Percentiles rank a stretch among this genome's conserved stretches.
Evolutionary conservation across 1,140 invertebrate genomes (phyloP).

Genomic region (Xylocopa sonorina): DNA sequence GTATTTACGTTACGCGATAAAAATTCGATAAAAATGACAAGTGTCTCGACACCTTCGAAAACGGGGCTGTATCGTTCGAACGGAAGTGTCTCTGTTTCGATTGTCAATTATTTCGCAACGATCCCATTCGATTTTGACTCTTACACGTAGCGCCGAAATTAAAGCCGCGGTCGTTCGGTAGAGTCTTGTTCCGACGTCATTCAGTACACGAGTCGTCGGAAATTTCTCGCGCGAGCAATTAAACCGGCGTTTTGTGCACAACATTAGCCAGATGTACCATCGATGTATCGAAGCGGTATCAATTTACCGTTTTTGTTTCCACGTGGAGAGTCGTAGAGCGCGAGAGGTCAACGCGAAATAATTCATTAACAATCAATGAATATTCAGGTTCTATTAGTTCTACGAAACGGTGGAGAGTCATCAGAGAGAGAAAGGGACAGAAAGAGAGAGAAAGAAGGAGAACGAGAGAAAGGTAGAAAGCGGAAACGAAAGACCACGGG

Average conservation of each 20-base stretch:
- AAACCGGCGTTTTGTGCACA: constrained; percentile 32
- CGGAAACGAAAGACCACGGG: background rate
- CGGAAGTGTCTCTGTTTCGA: background rate
- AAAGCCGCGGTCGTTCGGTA: constrained; percentile 15
- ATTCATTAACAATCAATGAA: constrained; percentile 68
- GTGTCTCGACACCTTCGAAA: too few species aligned
- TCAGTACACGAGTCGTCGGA: constrained; percentile 2
- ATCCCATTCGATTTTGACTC: background rate
- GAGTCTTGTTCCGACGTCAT: constrained; percentile 3
- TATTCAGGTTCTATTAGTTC: constrained; percentile 58
- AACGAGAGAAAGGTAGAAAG: too few species aligned
- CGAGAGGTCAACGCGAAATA: constrained; percentile 35
- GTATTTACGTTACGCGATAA: background rate
- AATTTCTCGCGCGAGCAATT: constrained; percentile 47
- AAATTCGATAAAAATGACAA: background rate
- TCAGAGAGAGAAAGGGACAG: background rate
- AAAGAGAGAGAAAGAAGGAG: background rate
- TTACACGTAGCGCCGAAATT: constrained; percentile 32
- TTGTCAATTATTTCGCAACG: constrained; percentile 1
- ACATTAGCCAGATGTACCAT: constrained; percentile 14
- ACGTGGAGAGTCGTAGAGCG: constrained; percentile 4
- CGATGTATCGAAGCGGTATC: constrained; percentile 27
- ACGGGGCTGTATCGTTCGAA: too few species aligned
- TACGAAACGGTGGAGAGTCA: background rate
- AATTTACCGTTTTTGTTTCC: constrained; percentile 58